These are phyloP conservation scores for Periparus ater DNA, from an alignment of 2,797 vertebrate species.

Conservation along the genomic window DNA sequence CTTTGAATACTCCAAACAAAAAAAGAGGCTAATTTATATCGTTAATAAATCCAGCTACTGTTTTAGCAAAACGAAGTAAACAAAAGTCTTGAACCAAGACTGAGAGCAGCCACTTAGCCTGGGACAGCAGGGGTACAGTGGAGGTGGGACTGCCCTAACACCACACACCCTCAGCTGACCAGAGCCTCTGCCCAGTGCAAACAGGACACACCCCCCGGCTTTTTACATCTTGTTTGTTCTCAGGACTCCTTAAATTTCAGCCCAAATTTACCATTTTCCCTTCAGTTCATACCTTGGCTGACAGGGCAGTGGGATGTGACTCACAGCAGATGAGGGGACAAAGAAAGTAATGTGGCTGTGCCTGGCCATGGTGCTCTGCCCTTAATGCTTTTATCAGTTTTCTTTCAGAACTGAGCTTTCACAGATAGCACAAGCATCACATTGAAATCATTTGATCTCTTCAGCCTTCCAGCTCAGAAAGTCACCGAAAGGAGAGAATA, in stretches of 20 bases:
- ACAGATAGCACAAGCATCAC: neutral
- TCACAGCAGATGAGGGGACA: fast-evolving
- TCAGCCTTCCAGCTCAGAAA: neutral
- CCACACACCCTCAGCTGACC: fast-evolving
- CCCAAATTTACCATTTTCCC: neutral
- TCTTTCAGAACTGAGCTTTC: neutral
- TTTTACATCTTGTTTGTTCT: neutral
- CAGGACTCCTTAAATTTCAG: neutral
- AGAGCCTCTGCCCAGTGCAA: neutral
- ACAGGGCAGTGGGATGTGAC: neutral
- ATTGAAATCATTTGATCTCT: neutral
- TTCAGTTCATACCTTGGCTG: fast-evolving
- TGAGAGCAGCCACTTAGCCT: neutral
- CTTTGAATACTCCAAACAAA: neutral
- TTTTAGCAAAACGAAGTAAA: neutral
- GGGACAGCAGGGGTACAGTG: fast-evolving
- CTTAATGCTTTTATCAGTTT: neutral
- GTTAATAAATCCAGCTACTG: neutral
- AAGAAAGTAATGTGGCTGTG: fast-evolving
- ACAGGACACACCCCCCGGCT: fast-evolving
- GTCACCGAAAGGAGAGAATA: neutral
- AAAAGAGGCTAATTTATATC: neutral
- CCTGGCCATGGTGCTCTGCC: fast-evolving
- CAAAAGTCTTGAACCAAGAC: fast-evolving
- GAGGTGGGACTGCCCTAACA: fast-evolving